A percentile compares a stretch with the other conserved stretches of the same genome.
phyloP scores from a whole-genome alignment of 1,140 invertebrate genomes.

The Drosophila setifemur region DNA sequence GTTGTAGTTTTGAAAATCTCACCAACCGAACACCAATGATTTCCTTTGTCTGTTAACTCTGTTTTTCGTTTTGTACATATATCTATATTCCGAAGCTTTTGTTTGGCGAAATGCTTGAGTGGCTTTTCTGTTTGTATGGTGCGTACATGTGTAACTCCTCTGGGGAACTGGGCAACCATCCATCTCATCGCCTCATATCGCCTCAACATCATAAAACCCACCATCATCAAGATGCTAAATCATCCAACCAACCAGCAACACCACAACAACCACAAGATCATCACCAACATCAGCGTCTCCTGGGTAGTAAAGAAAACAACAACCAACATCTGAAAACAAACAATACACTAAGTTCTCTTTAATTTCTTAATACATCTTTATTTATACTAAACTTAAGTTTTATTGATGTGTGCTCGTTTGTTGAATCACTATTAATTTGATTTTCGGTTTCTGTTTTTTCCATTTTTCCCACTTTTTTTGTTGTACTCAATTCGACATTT shows the following conservation, averaged over 20 bases:
- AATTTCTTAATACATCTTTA: constrained; percentile 1
- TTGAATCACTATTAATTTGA: constrained; percentile 42
- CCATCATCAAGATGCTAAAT: constrained; percentile 31
- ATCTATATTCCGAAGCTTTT: constrained; percentile 42
- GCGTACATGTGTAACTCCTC: constrained; percentile 38
- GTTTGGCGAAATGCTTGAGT: constrained; percentile 43
- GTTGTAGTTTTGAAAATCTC: constrained; percentile 63
- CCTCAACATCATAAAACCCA: constrained; percentile 9
- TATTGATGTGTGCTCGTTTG: constrained; percentile 39
- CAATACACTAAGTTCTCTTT: constrained; percentile 42
- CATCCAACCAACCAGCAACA: constrained; percentile 19
- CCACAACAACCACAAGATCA: constrained; percentile 24
- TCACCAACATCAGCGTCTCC: constrained; percentile 25
- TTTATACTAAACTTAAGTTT: constrained; percentile 30
- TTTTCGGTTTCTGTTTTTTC: constrained; percentile 43
- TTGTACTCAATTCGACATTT: constrained; percentile 30
- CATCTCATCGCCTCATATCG: constrained; percentile 17
- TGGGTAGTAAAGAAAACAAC: constrained; percentile 41
- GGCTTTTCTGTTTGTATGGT: constrained; percentile 53
- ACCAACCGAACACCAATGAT: constrained; percentile 22
- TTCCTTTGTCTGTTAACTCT: constrained; percentile 20
- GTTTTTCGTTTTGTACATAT: constrained; percentile 40
- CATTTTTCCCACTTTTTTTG: constrained; percentile 46
- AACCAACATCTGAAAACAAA: too few relatives aligned
- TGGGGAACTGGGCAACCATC: constrained; percentile 39